Base-by-base conservation (phyloP, 2,113 vertebrate species). In the Otocyon megalotis region DNA sequence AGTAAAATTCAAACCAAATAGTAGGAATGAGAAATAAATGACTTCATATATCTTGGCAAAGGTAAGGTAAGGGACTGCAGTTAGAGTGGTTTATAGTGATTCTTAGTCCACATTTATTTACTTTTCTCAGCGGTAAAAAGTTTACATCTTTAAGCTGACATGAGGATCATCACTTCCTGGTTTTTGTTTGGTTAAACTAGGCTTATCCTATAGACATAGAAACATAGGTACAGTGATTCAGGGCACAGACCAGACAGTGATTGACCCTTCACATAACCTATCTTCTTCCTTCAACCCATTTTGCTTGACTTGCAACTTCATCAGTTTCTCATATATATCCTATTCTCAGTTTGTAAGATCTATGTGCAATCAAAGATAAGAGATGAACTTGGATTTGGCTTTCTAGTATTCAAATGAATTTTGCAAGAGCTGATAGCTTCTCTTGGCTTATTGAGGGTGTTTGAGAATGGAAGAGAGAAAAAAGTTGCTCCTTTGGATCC, bases 1-100 rank as follows among this genome's bases (percentile, higher is more conserved):
- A 79, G 56, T 88, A 80, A 93, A 88, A 88, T 88, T 91, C 56
- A 82, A 96, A 79, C n/a, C 56, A 89, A 95, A 89, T 12, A 89
- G 60, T 71, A 77, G 19, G 43, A 95, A 85, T 86, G 60, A 93
- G 60, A 90, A 88, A 85, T 85, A 93, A 88, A 94, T 94, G 37
- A 67, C 60, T 96, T 95, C 43, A 56, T 74, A 72, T n/a, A 86
- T 72, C 32, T 93, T 82, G 56, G 24, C 63, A 92, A 89, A 90
- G 62, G 35, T 88, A 94, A 90, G 22, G 20, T 67, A 77, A 58
- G 14, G 11, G 30, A 35, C n/a, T 60, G 84, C 43, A 85, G 56
- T 80, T 43, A 77, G 28, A 92, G 5, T 89, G 13, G 71, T 72
- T 88, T 91, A 82, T n/a, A 89, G 10, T 54, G 35, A 58, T 76